phyloP scores from a whole-genome alignment of 2,888 invertebrate genomes.

The Dryobotodes eremita region DNA sequence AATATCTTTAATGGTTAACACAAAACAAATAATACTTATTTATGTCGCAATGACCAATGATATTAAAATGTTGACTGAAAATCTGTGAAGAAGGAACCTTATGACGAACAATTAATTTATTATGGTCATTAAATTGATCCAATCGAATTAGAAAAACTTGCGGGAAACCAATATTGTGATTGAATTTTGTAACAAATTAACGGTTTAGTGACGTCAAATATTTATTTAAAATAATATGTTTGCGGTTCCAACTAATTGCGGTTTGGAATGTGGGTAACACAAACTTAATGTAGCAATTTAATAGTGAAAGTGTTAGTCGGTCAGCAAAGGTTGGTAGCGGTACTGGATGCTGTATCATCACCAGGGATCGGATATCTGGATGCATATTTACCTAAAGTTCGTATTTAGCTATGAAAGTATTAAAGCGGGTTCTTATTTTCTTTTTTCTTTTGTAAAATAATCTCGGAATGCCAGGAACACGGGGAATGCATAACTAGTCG shows the following conservation, averaged over 20 bases:
- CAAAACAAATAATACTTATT: too few species aligned
- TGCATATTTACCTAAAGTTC: too few species aligned
- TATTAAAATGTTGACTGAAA: not conserved
- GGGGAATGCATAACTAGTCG: too few species aligned
- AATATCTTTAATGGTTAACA: too few species aligned
- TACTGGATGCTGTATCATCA: not conserved
- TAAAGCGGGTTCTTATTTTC: too few species aligned
- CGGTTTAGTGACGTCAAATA: slow-evolving; percentile 22
- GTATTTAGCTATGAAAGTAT: too few species aligned
- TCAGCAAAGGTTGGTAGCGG: not conserved
- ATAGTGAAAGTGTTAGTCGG: not conserved
- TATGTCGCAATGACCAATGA: too few species aligned
- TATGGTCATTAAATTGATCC: slow-evolving; percentile 9
- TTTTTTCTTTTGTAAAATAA: too few species aligned
- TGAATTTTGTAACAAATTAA: slow-evolving; percentile 38
- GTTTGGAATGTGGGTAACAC: slow-evolving; percentile 15
- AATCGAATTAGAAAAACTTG: slow-evolving; percentile 32
- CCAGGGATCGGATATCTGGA: too few species aligned
- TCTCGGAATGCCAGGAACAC: too few species aligned
- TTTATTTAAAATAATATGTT: slow-evolving; percentile 22
- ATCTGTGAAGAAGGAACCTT: too few species aligned
- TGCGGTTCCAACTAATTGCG: slow-evolving; percentile 28
- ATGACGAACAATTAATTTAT: not conserved
- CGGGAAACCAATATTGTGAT: slow-evolving; percentile 24
- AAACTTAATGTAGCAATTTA: slow-evolving; percentile 13